Percentiles rank a stretch among this genome's conserved stretches.
These are phyloP conservation scores for Pantala flavescens DNA, from an alignment of 1,140 invertebrate species.

Conservation along the genomic window DNA sequence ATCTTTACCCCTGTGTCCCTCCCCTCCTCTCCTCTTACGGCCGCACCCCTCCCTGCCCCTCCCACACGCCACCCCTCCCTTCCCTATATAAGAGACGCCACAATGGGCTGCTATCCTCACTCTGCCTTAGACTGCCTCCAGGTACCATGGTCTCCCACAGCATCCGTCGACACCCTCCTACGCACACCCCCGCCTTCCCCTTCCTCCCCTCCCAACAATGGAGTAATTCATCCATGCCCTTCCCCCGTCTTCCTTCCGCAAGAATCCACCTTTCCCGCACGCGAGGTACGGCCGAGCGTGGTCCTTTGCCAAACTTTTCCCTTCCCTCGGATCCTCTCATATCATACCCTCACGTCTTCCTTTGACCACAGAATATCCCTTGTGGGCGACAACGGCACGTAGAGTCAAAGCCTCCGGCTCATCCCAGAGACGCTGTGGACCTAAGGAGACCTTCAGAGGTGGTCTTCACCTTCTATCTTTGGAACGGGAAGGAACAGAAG, in stretches of 20 bases:
- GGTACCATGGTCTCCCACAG: background rate
- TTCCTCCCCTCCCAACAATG: background rate
- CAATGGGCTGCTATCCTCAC: background rate
- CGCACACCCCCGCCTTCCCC: background rate
- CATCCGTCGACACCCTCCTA: background rate
- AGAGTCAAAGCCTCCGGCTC: no score
- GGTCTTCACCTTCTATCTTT: no score
- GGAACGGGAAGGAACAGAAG: no score
- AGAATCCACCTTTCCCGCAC: no score
- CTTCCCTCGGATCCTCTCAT: no score
- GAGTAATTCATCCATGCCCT: background rate
- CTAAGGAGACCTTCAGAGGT: no score
- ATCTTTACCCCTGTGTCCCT: background rate
- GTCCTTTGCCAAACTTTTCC: no score
- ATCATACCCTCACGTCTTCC: no score
- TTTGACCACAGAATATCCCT: no score
- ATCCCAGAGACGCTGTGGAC: no score
- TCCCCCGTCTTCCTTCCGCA: background rate
- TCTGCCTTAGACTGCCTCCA: constrained; percentile 3
- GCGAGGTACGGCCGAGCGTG: no score
- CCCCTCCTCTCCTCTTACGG: background rate
- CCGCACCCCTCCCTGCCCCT: background rate
- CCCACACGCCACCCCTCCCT: background rate
- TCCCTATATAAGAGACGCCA: constrained; percentile 4
- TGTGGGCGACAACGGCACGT: no score